Evolutionary conservation across 2,888 invertebrate genomes (phyloP), one percentile per base, ranked within the genome.

Genomic region (Epinotia nisella): DNA sequence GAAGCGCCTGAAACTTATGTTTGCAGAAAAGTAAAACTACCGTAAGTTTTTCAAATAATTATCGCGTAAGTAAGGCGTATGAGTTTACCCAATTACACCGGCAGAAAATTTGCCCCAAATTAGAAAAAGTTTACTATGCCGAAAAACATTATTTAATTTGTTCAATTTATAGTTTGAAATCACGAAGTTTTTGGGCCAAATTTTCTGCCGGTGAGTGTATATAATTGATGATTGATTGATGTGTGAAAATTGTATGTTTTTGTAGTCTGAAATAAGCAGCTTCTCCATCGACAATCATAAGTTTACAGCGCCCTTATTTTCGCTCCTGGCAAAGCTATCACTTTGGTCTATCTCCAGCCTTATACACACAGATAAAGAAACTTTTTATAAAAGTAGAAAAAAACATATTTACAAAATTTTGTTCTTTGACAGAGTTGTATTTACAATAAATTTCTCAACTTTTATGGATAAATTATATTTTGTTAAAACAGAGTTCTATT

Each of bases 301-400:
- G 45, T 49, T 56, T 56, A 11, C 24, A 56, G 53, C 56, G 29
- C 49, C 60, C 45, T 55, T 3, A 49, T 70, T 77, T 76, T 74
- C 73, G 74, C 75, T 74, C 79, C 80, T 78, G 84, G 91, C 92
- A 92, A 92, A 93, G 91, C 85, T 85, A 90, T 92, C 92, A 93
- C 95, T 95, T 95, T 95, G 95, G 95, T 95, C 94, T 94, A 94
- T 94, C 94, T 95, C 95, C 95, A 95, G 95, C 95, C 95, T 94
- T 81, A 81, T 83, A 87, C 86, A 90, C 87, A 87, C 84, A 86
- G 83, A 84, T 67, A 83, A 83, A 82, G 83, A 80, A 82, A 82
- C 80, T 81, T 78, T 73, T 77, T 77, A 55, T 76, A 66, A 75
- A 78, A 79, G 65, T 80, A 81, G 79, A 78, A 77, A 75, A 78